phyloP scores from a whole-genome alignment of 2,888 invertebrate genomes.

The Macrophya annulata region DNA sequence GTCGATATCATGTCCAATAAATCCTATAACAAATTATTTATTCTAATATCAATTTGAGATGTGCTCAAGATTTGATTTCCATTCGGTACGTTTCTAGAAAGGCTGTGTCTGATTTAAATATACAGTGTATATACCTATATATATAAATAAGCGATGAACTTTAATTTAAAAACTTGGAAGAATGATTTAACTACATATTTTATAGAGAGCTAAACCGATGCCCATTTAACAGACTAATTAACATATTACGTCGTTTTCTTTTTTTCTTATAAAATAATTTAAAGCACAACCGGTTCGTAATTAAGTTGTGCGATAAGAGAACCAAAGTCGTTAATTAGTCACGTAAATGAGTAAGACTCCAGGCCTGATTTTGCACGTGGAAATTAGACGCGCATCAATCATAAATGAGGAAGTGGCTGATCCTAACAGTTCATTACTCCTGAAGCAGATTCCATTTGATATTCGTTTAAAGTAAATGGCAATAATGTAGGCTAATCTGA shows the following conservation, averaged over 20 bases:
- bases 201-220: no score
- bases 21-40: not conserved
- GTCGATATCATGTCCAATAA: not conserved
- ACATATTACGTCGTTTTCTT: not conserved
- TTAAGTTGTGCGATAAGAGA: not conserved
- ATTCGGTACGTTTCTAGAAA: not conserved
- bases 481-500: not conserved
- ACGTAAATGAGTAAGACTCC: not conserved
- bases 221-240: not conserved
- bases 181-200: slow-evolving; percentile 4
- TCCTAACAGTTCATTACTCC: not conserved
- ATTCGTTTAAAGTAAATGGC: not conserved
- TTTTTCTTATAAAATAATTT: not conserved
- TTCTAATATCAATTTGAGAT: not conserved
- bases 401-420: not conserved
- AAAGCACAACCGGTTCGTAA: slow-evolving; percentile 10
- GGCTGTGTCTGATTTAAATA: not conserved
- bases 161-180: not conserved
- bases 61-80: not conserved
- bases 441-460: not conserved
- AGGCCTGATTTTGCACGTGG: not conserved
- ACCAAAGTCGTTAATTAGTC: not conserved
- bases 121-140: not conserved
- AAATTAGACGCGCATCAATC: slow-evolving; percentile 8
- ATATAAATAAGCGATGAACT: not conserved